Percentiles rank a stretch among this genome's conserved stretches.
These are phyloP conservation scores for Terebella lapidaria DNA, from an alignment of 2,888 invertebrate species.

Conservation along the genomic window DNA sequence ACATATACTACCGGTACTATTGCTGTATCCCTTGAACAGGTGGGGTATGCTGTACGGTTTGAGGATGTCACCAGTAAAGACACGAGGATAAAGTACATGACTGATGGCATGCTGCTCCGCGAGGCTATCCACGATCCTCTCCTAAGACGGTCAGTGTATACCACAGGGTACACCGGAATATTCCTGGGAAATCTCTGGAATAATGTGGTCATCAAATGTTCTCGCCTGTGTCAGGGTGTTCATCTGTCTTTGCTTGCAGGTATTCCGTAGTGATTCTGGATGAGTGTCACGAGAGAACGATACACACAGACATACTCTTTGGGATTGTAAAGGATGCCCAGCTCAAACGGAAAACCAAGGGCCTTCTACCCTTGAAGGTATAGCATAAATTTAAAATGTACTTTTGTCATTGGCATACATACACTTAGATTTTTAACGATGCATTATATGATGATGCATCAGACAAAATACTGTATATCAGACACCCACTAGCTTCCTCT, in stretches of 20 bases:
- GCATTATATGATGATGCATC: too few relatives aligned
- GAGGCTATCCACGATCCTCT: slow-evolving; percentile 70
- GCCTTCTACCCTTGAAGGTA: slow-evolving; percentile 16
- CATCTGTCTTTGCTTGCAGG: slow-evolving; percentile 41
- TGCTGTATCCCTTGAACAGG: too few relatives aligned
- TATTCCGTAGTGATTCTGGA: slow-evolving; percentile 84
- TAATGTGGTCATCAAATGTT: neutral
- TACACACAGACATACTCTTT: slow-evolving; percentile 88
- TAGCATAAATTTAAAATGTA: neutral
- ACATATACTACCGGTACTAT: too few relatives aligned
- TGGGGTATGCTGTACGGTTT: slow-evolving; percentile 70
- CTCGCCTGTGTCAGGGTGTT: neutral
- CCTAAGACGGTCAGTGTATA: slow-evolving; percentile 38
- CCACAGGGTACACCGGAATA: neutral
- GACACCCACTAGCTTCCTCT: too few relatives aligned
- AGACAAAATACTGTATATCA: too few relatives aligned
- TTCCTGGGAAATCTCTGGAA: too few relatives aligned
- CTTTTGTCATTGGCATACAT: too few relatives aligned
- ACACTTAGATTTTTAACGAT: too few relatives aligned
- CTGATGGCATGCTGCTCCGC: slow-evolving; percentile 88
- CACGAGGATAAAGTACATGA: slow-evolving; percentile 83
- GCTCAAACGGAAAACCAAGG: slow-evolving; percentile 54
- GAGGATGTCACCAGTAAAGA: slow-evolving; percentile 74
- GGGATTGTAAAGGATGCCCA: slow-evolving; percentile 88
- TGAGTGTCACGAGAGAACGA: slow-evolving; percentile 92